phyloP scores from a whole-genome alignment of 2,888 invertebrate species.

The Hirtodrosophila alboralis region DNA sequence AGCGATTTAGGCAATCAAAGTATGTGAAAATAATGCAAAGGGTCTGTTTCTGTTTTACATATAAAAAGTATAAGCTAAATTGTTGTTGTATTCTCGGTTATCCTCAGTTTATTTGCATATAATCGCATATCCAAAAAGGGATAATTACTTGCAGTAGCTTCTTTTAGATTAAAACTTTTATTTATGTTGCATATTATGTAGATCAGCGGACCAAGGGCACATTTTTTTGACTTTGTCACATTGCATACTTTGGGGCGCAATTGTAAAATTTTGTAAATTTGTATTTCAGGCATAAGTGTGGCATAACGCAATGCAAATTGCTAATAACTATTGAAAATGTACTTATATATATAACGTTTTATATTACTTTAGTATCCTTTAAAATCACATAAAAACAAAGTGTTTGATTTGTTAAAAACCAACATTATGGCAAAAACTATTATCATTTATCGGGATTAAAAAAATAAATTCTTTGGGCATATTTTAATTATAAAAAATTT shows the following conservation, averaged over 20 bases:
- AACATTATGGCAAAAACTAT: no score
- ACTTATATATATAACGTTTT: no score
- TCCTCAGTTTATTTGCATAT: constrained; percentile 51
- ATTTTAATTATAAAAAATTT: no score
- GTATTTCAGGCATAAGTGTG: background rate
- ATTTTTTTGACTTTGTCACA: background rate
- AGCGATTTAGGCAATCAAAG: constrained; percentile 47
- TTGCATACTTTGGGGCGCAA: constrained; percentile 55
- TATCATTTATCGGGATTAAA: no score
- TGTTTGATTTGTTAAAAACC: no score
- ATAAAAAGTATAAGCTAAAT: constrained; percentile 30
- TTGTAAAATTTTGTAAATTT: background rate
- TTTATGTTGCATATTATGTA: constrained; percentile 36
- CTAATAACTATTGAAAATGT: background rate
- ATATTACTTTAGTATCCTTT: no score
- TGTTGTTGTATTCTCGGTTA: constrained; percentile 21
- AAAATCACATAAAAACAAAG: no score
- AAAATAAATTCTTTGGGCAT: no score
- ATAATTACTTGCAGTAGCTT: constrained; percentile 61
- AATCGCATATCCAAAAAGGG: constrained; percentile 44
- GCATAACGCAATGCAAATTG: background rate
- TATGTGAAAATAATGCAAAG: constrained; percentile 72
- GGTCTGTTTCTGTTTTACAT: constrained; percentile 63
- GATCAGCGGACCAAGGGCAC: constrained; percentile 30
- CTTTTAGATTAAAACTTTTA: constrained; percentile 54